phyloP scores from a whole-genome alignment of 2,113 vertebrate species.

The Sylvietta virens region DNA sequence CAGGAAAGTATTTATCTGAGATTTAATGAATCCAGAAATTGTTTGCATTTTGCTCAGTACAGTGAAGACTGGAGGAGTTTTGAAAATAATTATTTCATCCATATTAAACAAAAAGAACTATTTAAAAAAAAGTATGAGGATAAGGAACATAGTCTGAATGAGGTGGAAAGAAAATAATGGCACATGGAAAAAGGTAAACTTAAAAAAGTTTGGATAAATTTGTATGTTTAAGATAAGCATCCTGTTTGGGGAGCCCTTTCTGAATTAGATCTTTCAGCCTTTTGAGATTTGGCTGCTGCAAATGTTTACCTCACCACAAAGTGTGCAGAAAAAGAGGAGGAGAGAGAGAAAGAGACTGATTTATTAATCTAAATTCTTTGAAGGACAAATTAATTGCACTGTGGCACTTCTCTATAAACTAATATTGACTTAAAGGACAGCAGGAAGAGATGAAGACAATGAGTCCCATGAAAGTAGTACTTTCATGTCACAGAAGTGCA shows the following conservation, averaged over 20 bases:
- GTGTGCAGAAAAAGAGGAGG: background rate
- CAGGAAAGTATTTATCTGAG: background rate
- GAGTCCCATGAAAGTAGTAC: background rate
- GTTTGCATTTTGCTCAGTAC: background rate
- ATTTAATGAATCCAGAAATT: background rate
- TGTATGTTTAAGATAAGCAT: constrained; percentile 52
- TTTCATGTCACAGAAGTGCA: constrained; percentile 31
- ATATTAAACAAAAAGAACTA: background rate
- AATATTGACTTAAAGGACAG: constrained; percentile 64
- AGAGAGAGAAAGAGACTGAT: constrained; percentile 11
- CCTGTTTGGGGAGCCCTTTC: background rate
- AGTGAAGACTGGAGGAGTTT: background rate
- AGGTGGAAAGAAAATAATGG: background rate
- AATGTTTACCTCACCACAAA: constrained; percentile 36
- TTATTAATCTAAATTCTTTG: constrained; percentile 44
- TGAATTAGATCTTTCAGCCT: constrained; percentile 16
- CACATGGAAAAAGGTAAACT: background rate
- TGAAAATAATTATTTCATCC: background rate
- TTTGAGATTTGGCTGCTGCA: background rate
- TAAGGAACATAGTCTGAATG: background rate
- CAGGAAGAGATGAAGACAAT: constrained; percentile 57
- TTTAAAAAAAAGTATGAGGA: background rate
- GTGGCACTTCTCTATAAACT: constrained; percentile 62
- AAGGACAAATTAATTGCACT: constrained; percentile 39
- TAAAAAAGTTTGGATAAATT: constrained; percentile 6